Evolutionary conservation across 1,140 invertebrate genomes (phyloP), one percentile per base, ranked within the genome.

Genomic region (Trinorchestia longiramus): DNA sequence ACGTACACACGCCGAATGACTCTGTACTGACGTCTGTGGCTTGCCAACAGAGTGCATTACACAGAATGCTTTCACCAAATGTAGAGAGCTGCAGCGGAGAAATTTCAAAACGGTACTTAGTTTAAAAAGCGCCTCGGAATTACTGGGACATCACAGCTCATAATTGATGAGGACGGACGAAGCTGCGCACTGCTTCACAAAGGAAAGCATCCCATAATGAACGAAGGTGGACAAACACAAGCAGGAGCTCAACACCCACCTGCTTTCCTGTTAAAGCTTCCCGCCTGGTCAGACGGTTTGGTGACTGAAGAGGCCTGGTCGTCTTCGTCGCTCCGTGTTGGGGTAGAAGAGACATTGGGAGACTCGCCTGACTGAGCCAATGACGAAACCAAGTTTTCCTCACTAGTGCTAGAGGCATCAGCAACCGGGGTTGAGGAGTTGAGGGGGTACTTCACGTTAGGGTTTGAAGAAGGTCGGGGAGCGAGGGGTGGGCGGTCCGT

Each of bases 381-480:
- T 3, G 62, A 77, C 15, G 62, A 77, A 36, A 15, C 15, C 62
- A 91, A 28, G 88, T 91, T 91, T 44, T 91, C 88, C 43, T 91
- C 92, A 43, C 92, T 45, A 0, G 36, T 28, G 43, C 44, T 94
- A 1, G 43, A 94, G 43, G 44, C 41, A 0, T 17, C 43, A 77
- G 62, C 62, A 36, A 28, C 36, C 28, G 62, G 36, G 62, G 92
- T 6, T 94, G 92, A 94, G 11, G 92, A 43, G 92, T 94, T 43
- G 6, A 47, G 43, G 44, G 43, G 44, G 36, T 43, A 94, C 92
- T 94, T 94, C 19, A 94, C 92, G 92, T 94, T 94, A 44, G 92
- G 92, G 92, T 94, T 94, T 43, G 92, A 94, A 40, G 92, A 94
- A 44, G 92, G 92, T 43, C 92, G 92, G 11, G 92, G 92, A 28